A percentile compares a stretch with the other conserved stretches of the same genome.
These are phyloP conservation scores for Prunella fulvescens DNA, from an alignment of 2,113 vertebrate genomes.

Conservation along the genomic window DNA sequence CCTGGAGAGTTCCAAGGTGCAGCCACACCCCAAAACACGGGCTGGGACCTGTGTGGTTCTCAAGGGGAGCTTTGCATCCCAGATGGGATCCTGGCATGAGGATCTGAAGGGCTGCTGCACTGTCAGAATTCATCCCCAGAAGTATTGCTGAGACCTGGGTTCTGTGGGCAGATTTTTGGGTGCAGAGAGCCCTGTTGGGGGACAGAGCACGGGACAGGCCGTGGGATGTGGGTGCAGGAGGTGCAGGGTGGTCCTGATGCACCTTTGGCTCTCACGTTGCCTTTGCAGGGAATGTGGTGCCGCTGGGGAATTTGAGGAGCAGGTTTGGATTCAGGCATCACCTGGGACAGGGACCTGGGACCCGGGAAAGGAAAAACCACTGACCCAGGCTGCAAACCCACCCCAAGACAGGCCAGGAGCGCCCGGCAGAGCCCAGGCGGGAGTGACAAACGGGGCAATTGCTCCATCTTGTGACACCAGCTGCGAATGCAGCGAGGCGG, in stretches of 20 bases:
- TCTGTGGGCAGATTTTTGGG: background rate
- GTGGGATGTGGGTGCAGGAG: fast-evolving
- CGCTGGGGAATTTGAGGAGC: background rate
- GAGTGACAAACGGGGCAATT: background rate
- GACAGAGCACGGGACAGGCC: background rate
- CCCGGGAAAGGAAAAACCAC: background rate
- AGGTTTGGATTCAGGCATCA: background rate
- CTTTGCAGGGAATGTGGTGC: background rate
- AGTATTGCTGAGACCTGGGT: background rate
- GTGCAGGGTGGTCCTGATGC: fast-evolving
- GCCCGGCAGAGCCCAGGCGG: fast-evolving
- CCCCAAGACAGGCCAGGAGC: fast-evolving
- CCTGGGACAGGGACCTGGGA: background rate
- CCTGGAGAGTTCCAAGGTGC: background rate
- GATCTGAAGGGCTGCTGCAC: fast-evolving
- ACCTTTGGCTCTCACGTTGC: background rate
- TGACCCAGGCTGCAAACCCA: fast-evolving
- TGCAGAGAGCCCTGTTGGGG: background rate
- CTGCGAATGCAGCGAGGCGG: background rate
- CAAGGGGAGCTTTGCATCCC: background rate
- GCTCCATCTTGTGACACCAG: slow-evolving; percentile 44
- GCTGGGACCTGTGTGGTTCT: background rate
- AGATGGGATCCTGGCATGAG: fast-evolving
- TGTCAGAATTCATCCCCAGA: background rate
- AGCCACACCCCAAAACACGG: background rate